A percentile compares a stretch with the other conserved stretches of the same genome.
Evolutionary conservation across 2,888 invertebrate genomes (phyloP).

Genomic region (Thymelicus acteon): DNA sequence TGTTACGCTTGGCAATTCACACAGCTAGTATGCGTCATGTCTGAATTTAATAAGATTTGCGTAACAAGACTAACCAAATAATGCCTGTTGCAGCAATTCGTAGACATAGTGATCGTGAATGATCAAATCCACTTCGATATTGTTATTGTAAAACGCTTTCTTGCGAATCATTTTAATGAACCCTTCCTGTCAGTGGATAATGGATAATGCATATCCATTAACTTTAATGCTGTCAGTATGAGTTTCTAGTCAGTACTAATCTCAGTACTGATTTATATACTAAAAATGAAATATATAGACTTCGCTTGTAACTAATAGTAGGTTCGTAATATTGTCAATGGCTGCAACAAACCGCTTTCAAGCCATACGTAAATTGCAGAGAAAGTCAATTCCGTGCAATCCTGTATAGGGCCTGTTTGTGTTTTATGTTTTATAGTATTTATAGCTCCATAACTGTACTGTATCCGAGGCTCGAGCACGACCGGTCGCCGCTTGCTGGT

Average conservation of each 20-base stretch:
- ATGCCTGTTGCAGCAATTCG: background rate
- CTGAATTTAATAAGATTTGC: background rate
- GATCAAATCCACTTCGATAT: background rate
- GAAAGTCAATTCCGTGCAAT: conserved; percentile 13
- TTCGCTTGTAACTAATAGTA: background rate
- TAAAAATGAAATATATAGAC: background rate
- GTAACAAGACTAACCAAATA: background rate
- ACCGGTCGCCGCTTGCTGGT: background rate
- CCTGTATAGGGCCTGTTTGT: conserved; percentile 7
- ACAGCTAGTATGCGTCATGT: background rate
- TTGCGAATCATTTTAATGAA: conserved; percentile 16
- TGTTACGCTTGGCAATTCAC: conserved; percentile 4
- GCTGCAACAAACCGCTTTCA: background rate
- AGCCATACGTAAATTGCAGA: background rate
- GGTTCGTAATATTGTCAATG: background rate
- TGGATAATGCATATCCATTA: no score
- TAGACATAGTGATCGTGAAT: conserved; percentile 8
- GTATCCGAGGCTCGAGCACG: conserved; percentile 1
- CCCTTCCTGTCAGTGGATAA: no score
- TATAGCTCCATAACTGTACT: conserved; percentile 16
- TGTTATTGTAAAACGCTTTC: conserved; percentile 35
- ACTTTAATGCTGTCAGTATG: no score
- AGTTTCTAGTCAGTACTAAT: no score
- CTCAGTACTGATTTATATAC: background rate
- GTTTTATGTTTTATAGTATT: conserved; percentile 18